These are phyloP conservation scores for Ctenosaura bakeri DNA, from an alignment of 2,797 vertebrate genomes.

Conservation along the genomic window DNA sequence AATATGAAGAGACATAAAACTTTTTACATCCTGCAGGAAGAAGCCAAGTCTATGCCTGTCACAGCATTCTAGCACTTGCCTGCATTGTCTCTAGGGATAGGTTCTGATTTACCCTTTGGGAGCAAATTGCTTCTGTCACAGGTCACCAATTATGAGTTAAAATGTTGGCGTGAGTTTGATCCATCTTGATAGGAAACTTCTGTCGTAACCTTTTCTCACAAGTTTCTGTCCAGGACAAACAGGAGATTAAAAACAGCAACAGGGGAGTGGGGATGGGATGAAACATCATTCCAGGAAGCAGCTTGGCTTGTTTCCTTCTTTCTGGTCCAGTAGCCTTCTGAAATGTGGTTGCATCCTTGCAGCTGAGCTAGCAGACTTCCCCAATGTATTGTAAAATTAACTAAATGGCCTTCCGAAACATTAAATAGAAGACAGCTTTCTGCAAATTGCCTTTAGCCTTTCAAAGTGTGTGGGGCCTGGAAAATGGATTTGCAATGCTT, in stretches of 20 bases:
- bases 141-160: constrained; percentile 8
- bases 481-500: constrained; percentile 18
- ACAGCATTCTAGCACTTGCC: background rate
- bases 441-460: constrained; percentile 2
- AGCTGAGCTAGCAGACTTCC: constrained; percentile 22
- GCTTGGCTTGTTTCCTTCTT: constrained; percentile 14
- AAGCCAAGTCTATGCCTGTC: fast-evolving
- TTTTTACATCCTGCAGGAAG: fast-evolving
- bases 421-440: constrained; percentile 38
- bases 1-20: constrained; percentile 10
- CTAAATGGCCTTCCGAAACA: constrained; percentile 26
- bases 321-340: constrained; percentile 23
- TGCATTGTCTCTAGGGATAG: background rate
- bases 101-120: constrained; percentile 11
- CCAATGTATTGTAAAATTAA: constrained; percentile 31
- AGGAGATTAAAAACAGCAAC: background rate
- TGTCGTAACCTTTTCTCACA: constrained; percentile 16
- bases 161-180: constrained; percentile 17
- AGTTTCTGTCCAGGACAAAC: background rate
- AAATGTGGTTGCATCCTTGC: constrained; percentile 22
- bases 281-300: constrained; percentile 21
- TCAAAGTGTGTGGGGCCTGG: background rate
- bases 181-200: constrained; percentile 8
- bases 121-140: constrained; percentile 20
- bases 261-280: background rate